These are phyloP conservation scores for Gallinago nigripennis DNA, from an alignment of 2,797 vertebrate genomes.

Conservation along the genomic window DNA sequence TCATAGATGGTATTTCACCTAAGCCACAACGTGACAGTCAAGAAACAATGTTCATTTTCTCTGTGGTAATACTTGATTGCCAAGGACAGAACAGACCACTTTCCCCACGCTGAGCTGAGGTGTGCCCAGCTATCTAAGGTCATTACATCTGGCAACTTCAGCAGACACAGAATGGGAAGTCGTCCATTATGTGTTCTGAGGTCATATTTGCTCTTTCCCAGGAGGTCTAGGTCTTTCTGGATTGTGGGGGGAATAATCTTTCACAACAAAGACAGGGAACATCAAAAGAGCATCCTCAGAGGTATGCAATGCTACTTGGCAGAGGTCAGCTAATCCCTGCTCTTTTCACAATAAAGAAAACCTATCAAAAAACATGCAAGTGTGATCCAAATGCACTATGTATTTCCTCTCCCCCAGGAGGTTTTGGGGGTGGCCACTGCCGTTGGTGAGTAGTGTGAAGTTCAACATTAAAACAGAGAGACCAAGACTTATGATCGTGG, in stretches of 20 bases:
- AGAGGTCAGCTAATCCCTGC: background rate
- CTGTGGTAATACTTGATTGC: background rate
- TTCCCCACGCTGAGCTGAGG: background rate
- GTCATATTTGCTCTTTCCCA: background rate
- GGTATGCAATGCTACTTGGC: background rate
- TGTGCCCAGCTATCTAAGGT: background rate
- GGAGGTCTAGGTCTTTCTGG: background rate
- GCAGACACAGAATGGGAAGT: background rate
- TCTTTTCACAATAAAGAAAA: background rate
- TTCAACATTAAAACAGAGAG: background rate
- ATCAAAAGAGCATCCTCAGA: background rate
- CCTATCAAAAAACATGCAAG: background rate
- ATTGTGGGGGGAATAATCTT: background rate
- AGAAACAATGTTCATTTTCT: background rate
- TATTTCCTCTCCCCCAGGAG: background rate
- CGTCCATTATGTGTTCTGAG: background rate
- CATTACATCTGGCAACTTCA: background rate
- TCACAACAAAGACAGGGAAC: background rate
- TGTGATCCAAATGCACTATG: background rate
- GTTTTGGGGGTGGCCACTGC: background rate
- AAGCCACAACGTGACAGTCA: background rate
- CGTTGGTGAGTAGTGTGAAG: background rate
- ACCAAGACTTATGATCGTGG: background rate
- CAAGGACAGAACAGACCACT: background rate
- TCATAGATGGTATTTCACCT: background rate